These are phyloP conservation scores for Coluber constrictor DNA, from an alignment of 2,797 vertebrate species.

Conservation along the genomic window DNA sequence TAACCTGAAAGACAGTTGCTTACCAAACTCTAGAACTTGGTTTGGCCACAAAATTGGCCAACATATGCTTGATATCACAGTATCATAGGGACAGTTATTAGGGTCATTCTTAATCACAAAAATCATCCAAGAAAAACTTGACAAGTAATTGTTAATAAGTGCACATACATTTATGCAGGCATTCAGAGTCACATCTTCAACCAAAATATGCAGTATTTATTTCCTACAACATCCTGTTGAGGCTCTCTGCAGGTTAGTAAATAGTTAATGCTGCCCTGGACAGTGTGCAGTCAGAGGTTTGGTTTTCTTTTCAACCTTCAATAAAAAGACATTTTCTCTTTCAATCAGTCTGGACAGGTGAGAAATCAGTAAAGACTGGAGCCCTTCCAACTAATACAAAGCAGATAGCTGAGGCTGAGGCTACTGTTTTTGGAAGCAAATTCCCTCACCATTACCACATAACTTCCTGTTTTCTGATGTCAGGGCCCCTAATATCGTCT, in stretches of 20 bases:
- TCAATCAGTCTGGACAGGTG: slow-evolving; percentile 67
- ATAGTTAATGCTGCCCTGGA: slow-evolving; percentile 59
- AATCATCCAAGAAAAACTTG: neutral
- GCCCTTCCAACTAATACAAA: slow-evolving; percentile 64
- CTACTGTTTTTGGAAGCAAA: slow-evolving; percentile 53
- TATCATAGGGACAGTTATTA: neutral
- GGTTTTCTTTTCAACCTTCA: slow-evolving; percentile 61
- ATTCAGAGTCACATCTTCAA: neutral
- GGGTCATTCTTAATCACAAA: neutral
- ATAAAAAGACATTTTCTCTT: slow-evolving; percentile 57
- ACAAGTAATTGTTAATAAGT: slow-evolving; percentile 23
- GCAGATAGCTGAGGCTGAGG: slow-evolving; percentile 49
- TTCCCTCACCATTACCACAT: slow-evolving; percentile 43
- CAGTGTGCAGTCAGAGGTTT: slow-evolving; percentile 58
- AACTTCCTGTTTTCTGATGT: slow-evolving; percentile 47
- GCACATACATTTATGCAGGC: neutral
- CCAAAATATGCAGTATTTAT: neutral
- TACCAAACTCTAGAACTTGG: neutral
- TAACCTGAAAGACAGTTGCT: neutral
- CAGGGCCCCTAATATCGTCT: slow-evolving; percentile 57
- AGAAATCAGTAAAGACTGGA: slow-evolving; percentile 64
- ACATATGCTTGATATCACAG: neutral
- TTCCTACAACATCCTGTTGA: neutral
- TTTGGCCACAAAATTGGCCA: neutral
- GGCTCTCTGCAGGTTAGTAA: neutral